Evolutionary conservation across 1,140 invertebrate genomes (phyloP).

Genomic region (Schlechtendalia chinensis): DNA sequence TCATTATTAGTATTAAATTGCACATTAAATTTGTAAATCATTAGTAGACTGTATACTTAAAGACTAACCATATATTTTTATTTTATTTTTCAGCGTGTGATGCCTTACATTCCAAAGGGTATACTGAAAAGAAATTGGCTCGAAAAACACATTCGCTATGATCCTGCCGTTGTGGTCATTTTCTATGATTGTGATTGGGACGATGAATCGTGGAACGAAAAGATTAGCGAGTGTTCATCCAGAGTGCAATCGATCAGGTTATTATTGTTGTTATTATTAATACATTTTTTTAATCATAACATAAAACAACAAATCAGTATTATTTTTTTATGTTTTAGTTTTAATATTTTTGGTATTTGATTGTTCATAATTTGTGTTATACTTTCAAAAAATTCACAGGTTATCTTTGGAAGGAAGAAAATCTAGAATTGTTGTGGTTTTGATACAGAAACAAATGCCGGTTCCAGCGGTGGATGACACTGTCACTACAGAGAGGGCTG

Average conservation of each 20-base stretch:
- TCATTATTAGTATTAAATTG: too few species aligned
- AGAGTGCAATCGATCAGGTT: slow-evolving; percentile 84
- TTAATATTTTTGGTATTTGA: too few species aligned
- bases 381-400: slow-evolving; percentile 56
- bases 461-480: slow-evolving; percentile 68
- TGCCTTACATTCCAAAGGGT: slow-evolving; percentile 86
- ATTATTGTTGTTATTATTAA: neutral
- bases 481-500: slow-evolving; percentile 81
- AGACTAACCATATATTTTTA: too few species aligned
- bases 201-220: slow-evolving; percentile 88
- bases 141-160: slow-evolving; percentile 83
- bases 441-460: slow-evolving; percentile 78
- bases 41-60: too few species aligned
- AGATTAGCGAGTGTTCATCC: slow-evolving; percentile 87
- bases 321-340: too few species aligned
- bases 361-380: neutral
- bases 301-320: too few species aligned
- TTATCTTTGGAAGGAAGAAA: slow-evolving; percentile 72
- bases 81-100: slow-evolving; percentile 6
- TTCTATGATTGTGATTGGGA: slow-evolving; percentile 98
- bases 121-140: slow-evolving; percentile 96
- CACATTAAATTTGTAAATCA: too few species aligned
- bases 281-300: too few species aligned
- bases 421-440: slow-evolving; percentile 83
- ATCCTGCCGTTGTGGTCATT: slow-evolving; percentile 89